These are phyloP conservation scores for Drosophila sp. DNA, from an alignment of 1,140 invertebrate species.

Conservation along the genomic window DNA sequence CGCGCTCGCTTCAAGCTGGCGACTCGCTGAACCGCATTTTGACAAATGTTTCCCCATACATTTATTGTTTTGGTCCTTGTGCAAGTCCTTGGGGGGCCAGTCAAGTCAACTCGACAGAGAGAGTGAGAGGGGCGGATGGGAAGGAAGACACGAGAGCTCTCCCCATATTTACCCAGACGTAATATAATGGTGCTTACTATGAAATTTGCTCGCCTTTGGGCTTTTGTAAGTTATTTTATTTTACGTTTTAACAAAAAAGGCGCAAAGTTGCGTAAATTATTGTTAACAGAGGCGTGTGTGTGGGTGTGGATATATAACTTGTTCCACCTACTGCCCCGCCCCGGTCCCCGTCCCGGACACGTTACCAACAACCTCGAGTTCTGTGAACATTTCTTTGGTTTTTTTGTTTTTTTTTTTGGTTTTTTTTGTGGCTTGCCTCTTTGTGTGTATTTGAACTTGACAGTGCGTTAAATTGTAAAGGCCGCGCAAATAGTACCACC, in stretches of 20 bases:
- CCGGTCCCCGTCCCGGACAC: no score
- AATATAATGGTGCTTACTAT: slow-evolving; percentile 78
- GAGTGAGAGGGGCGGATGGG: background rate
- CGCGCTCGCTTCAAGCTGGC: slow-evolving; percentile 38
- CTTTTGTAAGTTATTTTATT: slow-evolving; percentile 71
- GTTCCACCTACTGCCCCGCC: slow-evolving; percentile 18
- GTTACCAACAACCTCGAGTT: slow-evolving; percentile 4
- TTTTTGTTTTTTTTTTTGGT: slow-evolving; percentile 21
- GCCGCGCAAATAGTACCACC: slow-evolving; percentile 51
- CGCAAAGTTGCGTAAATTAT: slow-evolving; percentile 81
- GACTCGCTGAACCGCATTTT: slow-evolving; percentile 62
- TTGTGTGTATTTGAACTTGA: slow-evolving; percentile 78
- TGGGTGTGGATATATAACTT: slow-evolving; percentile 54
- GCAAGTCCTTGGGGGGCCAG: slow-evolving; percentile 30
- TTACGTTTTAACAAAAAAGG: slow-evolving; percentile 75
- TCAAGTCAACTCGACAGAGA: background rate
- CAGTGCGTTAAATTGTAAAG: slow-evolving; percentile 81
- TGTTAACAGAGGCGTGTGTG: slow-evolving; percentile 76
- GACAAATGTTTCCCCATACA: slow-evolving; percentile 69
- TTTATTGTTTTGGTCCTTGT: slow-evolving; percentile 63
- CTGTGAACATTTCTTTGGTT: slow-evolving; percentile 33
- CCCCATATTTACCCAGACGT: slow-evolving; percentile 30
- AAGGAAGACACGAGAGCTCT: background rate
- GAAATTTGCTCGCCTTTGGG: slow-evolving; percentile 56
- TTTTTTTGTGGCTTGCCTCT: slow-evolving; percentile 54